Base-by-base conservation (phyloP, 2,797 vertebrate genomes). In the Myotis myotis region DNA sequence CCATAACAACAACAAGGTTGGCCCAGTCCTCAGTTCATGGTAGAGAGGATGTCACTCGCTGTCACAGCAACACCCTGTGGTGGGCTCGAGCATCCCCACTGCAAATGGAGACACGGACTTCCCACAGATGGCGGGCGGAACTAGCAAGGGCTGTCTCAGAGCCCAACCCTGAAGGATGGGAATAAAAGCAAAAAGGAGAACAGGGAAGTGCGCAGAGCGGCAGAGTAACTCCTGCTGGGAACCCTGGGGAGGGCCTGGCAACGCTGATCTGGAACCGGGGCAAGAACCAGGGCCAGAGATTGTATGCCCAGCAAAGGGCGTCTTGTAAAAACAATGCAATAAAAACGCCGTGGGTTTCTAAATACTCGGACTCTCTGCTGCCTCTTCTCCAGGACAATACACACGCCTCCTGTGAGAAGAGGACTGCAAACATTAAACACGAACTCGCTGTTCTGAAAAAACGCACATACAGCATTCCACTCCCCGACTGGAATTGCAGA, bases 301-400 rank as follows among this genome's bases (percentile, higher is more conserved):
- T 41, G 6, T 3, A 2, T 30, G 66, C 22, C 62, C 55, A 66
- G 33, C 38, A 44, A 78, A 33, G 10, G 13, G 74, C 11, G 13
- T 47, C 85, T 84, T 25, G 13, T 9, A 12, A 44, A 55, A 51
- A 57, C 6, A 33, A 4, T 10, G n/a, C n/a, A 10, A 15, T 15
- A 28, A 51, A 44, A 22, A 28, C 4, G 17, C 16, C 25, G 2
- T 60, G 36, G 23, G n/a, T 20, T 91, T 66, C 81, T 68, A 7
- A 87, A 49, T 25, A 25, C 6, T 36, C 23, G 28, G 38, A 16
- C 38, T 6, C 13, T 33, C 19, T 71, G 57, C 66, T 41, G 7
- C 68, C 47, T 84, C 89, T 64, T 51, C 10, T 64, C 28, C 38
- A 57, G 96, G 91, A 91, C 36, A 91, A 74, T 89, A 83, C 91